A percentile compares a stretch with the other conserved stretches of the same genome.
These are phyloP conservation scores for Polyergus mexicanus DNA, from an alignment of 1,140 invertebrate genomes.

Conservation along the genomic window DNA sequence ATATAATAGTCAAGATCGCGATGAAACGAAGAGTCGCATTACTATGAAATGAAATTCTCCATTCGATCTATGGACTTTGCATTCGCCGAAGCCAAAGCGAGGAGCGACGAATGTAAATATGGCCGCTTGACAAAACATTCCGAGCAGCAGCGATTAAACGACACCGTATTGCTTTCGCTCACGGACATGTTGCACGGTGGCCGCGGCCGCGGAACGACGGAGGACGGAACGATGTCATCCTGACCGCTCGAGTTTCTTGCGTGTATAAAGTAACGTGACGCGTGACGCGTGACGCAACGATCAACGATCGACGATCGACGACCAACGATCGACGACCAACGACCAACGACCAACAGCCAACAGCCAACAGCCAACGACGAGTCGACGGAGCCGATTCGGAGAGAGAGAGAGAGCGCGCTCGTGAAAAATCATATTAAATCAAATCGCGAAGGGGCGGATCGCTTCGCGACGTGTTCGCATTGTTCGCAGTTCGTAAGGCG, in stretches of 20 bases:
- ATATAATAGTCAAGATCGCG: neutral
- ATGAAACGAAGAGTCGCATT: neutral
- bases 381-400: neutral
- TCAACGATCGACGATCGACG: too few relatives aligned
- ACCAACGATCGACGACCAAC: too few relatives aligned
- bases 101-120: slow-evolving; percentile 53
- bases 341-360: too few relatives aligned
- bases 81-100: slow-evolving; percentile 2
- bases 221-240: neutral
- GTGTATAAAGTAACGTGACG: too few relatives aligned
- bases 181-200: slow-evolving; percentile 55
- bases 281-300: neutral
- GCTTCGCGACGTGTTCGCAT: slow-evolving; percentile 14
- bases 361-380: too few relatives aligned
- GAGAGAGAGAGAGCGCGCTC: neutral
- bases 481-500: too few relatives aligned
- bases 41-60: neutral
- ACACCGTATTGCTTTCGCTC: slow-evolving; percentile 38
- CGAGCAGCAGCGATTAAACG: slow-evolving; percentile 69
- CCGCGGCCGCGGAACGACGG: neutral
- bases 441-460: slow-evolving; percentile 39
- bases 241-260: slow-evolving; percentile 22
- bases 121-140: slow-evolving; percentile 76
- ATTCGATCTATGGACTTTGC: neutral
- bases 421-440: slow-evolving; percentile 57